phyloP scores from a whole-genome alignment of 2,888 invertebrate species.

The Agrochola circellaris region DNA sequence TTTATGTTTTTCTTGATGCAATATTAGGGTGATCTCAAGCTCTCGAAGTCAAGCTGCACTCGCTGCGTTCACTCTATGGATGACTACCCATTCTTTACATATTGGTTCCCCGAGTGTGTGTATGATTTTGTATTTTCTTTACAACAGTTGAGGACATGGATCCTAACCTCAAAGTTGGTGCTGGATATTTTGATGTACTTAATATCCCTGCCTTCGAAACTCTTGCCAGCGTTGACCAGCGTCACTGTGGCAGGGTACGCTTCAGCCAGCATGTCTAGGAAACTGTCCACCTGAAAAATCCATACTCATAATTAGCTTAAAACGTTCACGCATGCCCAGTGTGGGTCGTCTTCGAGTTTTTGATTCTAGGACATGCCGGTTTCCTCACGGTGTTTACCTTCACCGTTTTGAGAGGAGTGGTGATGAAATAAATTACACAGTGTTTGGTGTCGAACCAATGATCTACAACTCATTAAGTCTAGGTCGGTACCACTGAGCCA shows the following conservation, averaged over 20 bases:
- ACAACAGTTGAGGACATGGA: background rate
- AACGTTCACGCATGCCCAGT: background rate
- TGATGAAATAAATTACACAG: background rate
- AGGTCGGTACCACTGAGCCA: background rate
- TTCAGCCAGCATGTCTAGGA: slow-evolving; percentile 75
- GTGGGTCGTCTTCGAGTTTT: background rate
- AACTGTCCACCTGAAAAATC: slow-evolving; percentile 74
- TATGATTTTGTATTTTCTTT: background rate
- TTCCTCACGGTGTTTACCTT: background rate
- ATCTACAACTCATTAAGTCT: background rate
- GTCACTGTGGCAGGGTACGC: slow-evolving; percentile 75
- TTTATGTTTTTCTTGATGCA: background rate
- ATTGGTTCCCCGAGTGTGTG: background rate
- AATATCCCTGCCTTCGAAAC: slow-evolving; percentile 89
- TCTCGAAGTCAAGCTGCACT: background rate
- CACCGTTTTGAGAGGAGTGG: background rate
- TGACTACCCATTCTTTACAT: background rate
- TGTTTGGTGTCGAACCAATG: background rate
- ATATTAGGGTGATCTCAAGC: background rate
- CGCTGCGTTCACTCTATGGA: background rate
- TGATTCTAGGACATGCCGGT: background rate
- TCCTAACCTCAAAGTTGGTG: slow-evolving; percentile 77
- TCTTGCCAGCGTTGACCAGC: slow-evolving; percentile 86
- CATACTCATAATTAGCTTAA: background rate
- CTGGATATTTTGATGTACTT: slow-evolving; percentile 90